Base-by-base conservation (phyloP, 2,888 invertebrate species). In the Ectobius pallidus region DNA sequence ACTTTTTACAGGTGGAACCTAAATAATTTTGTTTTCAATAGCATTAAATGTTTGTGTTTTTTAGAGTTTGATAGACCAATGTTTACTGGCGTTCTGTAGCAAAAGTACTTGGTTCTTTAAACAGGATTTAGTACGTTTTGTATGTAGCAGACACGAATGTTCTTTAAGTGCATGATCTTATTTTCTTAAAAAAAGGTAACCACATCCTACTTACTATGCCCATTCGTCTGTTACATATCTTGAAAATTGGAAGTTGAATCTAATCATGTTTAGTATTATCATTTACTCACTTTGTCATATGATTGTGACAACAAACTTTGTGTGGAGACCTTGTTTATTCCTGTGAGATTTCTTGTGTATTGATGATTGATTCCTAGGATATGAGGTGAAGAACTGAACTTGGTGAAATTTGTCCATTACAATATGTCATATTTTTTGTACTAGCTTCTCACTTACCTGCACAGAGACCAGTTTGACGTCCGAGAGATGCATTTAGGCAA, bases 21-120 rank as follows among this genome's bases (percentile, higher is more conserved):
- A n/a, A 58, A n/a, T n/a, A 16, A 58, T 58, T 65, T 44, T 65
- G 65, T 65, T 65, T 65, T 34, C n/a, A 27, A 7, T 65, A 65
- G 65, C 65, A 44, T n/a, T 46, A 30, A 58, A 16, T 58, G 58
- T 58, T 55, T 25, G 25, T 25, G 16, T 42, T 30, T 65, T 44
- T 55, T 65, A 65, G 65, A 46, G 44, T 65, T 46, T 42, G 44
- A 65, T 27, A 46, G 16, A 46, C 46, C 46, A 46, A n/a, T 46
- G 46, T 46, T 46, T 4, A 4, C 46, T 46, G 46, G 46, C n/a
- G 46, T 46, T 46, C 6, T 6, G 14, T 39, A 39, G 39, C 7
- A n/a, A 2, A 25, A 55, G 11, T 58, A 25, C 14, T 58, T 14
- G 16, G 6, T n/a, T 14, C n/a, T 6, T 30, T 58, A 46, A 11